Percentiles rank a stretch among this genome's conserved stretches.
These are phyloP conservation scores for Crocuta crocuta DNA, from an alignment of 2,113 vertebrate species.

Conservation along the genomic window DNA sequence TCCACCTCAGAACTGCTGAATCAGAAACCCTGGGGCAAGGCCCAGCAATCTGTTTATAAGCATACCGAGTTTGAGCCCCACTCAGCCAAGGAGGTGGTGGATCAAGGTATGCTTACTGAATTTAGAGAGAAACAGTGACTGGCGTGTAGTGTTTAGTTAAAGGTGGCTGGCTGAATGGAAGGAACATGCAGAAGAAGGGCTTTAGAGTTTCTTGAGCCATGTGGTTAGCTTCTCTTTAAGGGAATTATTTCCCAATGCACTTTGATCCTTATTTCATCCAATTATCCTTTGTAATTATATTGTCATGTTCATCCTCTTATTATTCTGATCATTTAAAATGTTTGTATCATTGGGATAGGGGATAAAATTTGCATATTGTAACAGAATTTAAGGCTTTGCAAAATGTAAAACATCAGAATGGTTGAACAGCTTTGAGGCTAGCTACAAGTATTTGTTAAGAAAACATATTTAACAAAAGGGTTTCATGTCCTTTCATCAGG, in stretches of 20 bases:
- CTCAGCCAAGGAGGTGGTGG: background rate
- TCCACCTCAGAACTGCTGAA: background rate
- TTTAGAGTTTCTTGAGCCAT: background rate
- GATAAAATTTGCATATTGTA: background rate
- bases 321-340: background rate
- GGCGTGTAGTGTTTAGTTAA: background rate
- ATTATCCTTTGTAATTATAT: background rate
- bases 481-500: constrained; percentile 45
- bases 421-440: background rate
- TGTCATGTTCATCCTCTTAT: background rate
- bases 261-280: background rate
- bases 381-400: background rate
- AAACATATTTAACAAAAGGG: background rate
- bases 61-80: background rate
- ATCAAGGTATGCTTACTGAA: background rate
- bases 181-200: background rate
- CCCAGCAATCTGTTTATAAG: background rate
- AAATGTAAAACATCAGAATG: background rate
- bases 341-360: background rate
- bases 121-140: background rate
- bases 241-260: background rate
- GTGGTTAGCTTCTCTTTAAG: background rate
- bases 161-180: background rate
- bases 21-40: background rate
- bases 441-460: background rate